Base-by-base conservation (phyloP, 2,888 invertebrate species). In the Lasioglossum malachurum region DNA sequence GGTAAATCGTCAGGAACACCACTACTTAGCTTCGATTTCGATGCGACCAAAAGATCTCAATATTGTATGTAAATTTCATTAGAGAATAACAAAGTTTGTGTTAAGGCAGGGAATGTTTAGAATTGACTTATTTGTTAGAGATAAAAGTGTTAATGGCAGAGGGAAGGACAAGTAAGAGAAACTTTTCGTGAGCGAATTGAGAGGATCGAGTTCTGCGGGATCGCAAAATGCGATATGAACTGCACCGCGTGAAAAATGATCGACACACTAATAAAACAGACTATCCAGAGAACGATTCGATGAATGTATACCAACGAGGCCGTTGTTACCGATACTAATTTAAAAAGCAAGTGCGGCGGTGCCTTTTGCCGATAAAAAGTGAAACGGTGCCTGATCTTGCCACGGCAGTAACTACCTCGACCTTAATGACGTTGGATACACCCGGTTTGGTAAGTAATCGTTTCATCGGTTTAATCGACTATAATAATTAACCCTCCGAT, bases 401-500 rank as follows among this genome's bases (percentile, higher is more conserved):
- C 60, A 46, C 23, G 53, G 69, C 69, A 71, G 86, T 84, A 90
- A 90, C 90, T 85, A 86, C 78, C 86, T 74, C 83, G 81, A 80
- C 77, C 72, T 89, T 83, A 85, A 89, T 87, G 78, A 85, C 87
- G 75, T 72, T 71, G 82, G 83, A 83, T 83, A 83, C 82, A 76
- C 84, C 84, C 78, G 80, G 79, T 81, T 82, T 81, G 91, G 91
- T 91, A 83, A 91, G 91, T 90, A 90, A 91, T 85, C 85, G 80
- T 84, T 87, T 87, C 80, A 89, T 86, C 89, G 84, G 72, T 77
- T 83, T 82, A 82, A 89, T 84, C 87, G 84, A 53, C 60, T 46
- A 75, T 71, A 53, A 79, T 79, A 85, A 87, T 87, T 83, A 83
- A 86, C 73, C 69, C 64, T 74, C 49, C 53, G 74, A 87, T 72